Conservation (phyloP, 2,113 vertebrate genomes). For the Hippolais icterina region DNA sequence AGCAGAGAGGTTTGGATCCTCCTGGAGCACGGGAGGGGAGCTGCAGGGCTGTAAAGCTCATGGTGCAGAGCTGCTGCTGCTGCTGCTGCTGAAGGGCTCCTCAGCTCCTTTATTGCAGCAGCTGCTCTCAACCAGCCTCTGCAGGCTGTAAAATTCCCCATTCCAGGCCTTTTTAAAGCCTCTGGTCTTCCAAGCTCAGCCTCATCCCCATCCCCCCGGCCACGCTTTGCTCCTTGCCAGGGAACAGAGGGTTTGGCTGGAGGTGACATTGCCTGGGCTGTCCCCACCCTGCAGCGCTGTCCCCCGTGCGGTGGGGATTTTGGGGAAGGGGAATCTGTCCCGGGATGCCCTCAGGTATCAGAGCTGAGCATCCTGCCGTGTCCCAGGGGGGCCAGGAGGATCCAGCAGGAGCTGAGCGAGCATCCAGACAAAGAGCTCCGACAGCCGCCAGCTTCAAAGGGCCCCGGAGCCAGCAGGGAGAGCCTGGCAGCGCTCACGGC, state of each 20-base stretch:
- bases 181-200: not conserved
- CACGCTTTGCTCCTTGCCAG: not conserved
- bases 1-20: not conserved
- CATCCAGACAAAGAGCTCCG: conserved; percentile 1
- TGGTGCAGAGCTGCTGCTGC: not conserved
- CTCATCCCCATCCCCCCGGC: not conserved
- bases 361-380: not conserved
- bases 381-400: not conserved
- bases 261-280: not conserved
- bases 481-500: not conserved
- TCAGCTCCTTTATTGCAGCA: not conserved
- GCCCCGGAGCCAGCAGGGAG: not conserved
- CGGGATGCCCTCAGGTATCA: not conserved
- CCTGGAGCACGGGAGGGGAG: not conserved
- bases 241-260: not conserved
- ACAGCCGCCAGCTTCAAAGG: not conserved
- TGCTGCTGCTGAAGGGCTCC: not conserved
- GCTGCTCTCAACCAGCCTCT: not conserved
- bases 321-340: not conserved
- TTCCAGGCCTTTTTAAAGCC: not conserved
- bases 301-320: fast-evolving
- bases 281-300: not conserved
- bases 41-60: not conserved
- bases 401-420: not conserved
- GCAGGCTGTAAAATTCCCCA: not conserved